Base-by-base conservation (phyloP, 2,888 invertebrate species). In the Tuberolachnus salignus region DNA sequence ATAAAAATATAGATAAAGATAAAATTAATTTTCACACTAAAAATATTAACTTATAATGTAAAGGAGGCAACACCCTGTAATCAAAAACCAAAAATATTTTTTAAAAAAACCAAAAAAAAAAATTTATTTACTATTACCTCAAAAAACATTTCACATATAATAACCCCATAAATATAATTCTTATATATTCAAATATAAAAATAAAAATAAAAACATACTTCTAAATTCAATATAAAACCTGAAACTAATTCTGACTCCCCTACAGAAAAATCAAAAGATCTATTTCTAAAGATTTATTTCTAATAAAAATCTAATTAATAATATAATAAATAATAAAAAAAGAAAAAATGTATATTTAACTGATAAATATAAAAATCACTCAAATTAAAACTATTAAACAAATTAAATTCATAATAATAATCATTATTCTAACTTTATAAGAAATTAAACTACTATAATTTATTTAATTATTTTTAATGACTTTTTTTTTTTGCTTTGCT, bases 71-170 rank as follows among this genome's bases (percentile, higher is more conserved):
- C 44, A 46, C n/a, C n/a, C 72, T 61, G 72, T 10, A 72, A 16
- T 19, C 55, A 72, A 57, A 72, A 11, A 59, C 21, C 11, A 55
- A 55, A 57, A 72, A 72, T 72, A 57, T 23, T n/a, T n/a, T n/a
- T n/a, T n/a, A n/a, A 71, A 34, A n/a, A 23, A 26, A 53, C 16
- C 55, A 53, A 71, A 71, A 71, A 71, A 71, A 16, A 70, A 70
- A 70, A 34, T 90, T 71, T 90, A 90, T 81, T 87, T 87, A 87
- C 90, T 88, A 80, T 87, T 87, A 85, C 90, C 87, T 88, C 88
- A 87, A 87, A 90, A 88, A 80, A 87, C 87, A 85, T 89, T 82
- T 83, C 87, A 84, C 84, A 88, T 86, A 87, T 89, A 84, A 89
- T 84, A 84, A 86, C 86, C 84, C 89, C 87, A 82, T 89, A 87